Base-by-base conservation (phyloP, 2,113 vertebrate genomes). In the Ibidorhyncha struthersii region DNA sequence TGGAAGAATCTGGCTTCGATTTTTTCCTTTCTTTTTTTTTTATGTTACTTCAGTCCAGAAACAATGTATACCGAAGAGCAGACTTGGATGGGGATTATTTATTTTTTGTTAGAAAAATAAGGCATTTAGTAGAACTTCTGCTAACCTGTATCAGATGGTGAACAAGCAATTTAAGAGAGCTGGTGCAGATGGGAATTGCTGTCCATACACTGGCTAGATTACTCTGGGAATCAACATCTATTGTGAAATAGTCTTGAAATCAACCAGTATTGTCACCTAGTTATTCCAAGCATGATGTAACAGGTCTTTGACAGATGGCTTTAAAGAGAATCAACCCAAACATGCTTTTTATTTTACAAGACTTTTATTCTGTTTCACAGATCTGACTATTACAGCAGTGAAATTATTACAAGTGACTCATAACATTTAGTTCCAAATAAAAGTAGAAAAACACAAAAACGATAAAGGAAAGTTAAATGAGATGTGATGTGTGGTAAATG, bases 321-420 rank as follows among this genome's bases (percentile, higher is more conserved):
- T 90, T 78, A 56, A 58, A 89, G 70, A 88, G 77, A 87, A 96
- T 50, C 87, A 96, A 93, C 85, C 90, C 93, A 97, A 49, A 58
- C 34, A 66, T 32, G 79, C 59, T 78, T 95, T 96, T 97, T 97
- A 96, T 97, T 93, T 95, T 98, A 98, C 97, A 98, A 97, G 97
- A 94, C 97, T 98, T 97, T 98, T 98, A 98, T 98, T 98, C 97
- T 97, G 90, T 95, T 97, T 98, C 97, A 97, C 97, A 97, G 97
- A 94, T 94, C 93, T 97, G 93, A 96, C 96, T 97, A 97, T 98
- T 96, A 98, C 98, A 97, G 96, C 97, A 97, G 97, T 94, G 97
- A 98, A 98, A 98, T 98, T 93, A 97, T 96, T 96, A 97, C 97
- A 98, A 97, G 97, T 96, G 97, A 98, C 92, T 97, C n/a, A 10